These are phyloP conservation scores for Dysidea cf. avara DNA, from an alignment of 37 sponge, comb jelly and placozoan species.

Conservation along the genomic window DNA sequence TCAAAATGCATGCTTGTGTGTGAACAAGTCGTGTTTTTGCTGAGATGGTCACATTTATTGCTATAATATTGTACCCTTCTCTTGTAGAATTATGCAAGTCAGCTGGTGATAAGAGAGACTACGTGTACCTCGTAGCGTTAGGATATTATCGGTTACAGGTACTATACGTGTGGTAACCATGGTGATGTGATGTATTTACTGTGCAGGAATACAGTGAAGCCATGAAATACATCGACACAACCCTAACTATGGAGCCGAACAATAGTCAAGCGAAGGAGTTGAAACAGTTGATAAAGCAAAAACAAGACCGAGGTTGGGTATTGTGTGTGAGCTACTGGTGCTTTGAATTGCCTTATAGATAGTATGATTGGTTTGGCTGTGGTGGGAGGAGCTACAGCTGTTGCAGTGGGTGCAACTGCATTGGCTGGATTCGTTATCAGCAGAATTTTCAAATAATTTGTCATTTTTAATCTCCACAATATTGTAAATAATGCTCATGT, in stretches of 20 bases:
- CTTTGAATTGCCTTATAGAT: conserved; percentile 35
- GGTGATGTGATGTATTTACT: not conserved
- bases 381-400: conserved; percentile 69
- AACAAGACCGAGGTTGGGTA: conserved; percentile 58
- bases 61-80: not conserved
- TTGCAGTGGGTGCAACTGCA: conserved; percentile 56
- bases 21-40: too few species aligned
- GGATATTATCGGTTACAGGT: conserved; percentile 86
- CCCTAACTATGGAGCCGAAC: conserved; percentile 74
- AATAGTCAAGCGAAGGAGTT: conserved; percentile 79
- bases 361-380: conserved; percentile 67
- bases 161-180: not conserved
- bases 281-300: conserved; percentile 56
- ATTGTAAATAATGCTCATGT: too few species aligned
- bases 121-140: conserved; percentile 63
- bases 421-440: conserved; percentile 36
- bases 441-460: conserved; percentile 32
- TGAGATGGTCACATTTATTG: too few species aligned
- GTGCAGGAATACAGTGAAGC: conserved; percentile 17
- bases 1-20: too few species aligned
- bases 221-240: conserved; percentile 16
- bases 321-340: not conserved
- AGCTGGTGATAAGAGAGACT: conserved; percentile 75
- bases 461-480: too few species aligned
- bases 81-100: conserved; percentile 44